These are phyloP conservation scores for Homalodisca vitripennis DNA, from an alignment of 1,140 invertebrate genomes.

Conservation along the genomic window DNA sequence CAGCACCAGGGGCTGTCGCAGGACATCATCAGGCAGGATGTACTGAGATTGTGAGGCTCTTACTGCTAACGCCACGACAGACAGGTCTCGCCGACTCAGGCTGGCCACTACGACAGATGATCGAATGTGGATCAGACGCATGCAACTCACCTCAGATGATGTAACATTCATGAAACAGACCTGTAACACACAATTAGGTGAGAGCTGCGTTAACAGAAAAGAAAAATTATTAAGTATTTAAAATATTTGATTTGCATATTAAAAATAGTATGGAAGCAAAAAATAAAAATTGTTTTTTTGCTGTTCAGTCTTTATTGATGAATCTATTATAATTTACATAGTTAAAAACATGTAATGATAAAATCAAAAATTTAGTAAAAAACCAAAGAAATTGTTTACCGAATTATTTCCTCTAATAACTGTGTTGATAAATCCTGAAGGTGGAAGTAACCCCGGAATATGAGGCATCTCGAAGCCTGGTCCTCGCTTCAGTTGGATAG, in stretches of 20 bases:
- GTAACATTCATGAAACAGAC: slow-evolving; percentile 52
- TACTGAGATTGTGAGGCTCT: slow-evolving; percentile 8
- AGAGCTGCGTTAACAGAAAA: no score
- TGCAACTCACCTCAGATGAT: slow-evolving; percentile 55
- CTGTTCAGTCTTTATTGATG: neutral
- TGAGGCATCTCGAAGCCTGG: slow-evolving; percentile 61
- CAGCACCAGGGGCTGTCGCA: slow-evolving; percentile 25
- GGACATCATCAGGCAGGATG: slow-evolving; percentile 21
- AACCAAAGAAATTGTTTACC: slow-evolving; percentile 45
- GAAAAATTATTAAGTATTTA: no score
- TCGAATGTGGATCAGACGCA: slow-evolving; percentile 53
- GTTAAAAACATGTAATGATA: no score
- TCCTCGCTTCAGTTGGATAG: slow-evolving; percentile 51
- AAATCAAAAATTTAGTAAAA: no score
- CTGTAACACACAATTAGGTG: slow-evolving; percentile 43
- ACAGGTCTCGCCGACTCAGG: slow-evolving; percentile 51
- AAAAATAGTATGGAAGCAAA: no score
- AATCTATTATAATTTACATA: no score
- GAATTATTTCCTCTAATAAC: slow-evolving; percentile 51
- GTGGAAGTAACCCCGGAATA: slow-evolving; percentile 56
- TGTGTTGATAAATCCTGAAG: slow-evolving; percentile 54
- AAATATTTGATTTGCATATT: no score
- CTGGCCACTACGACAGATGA: slow-evolving; percentile 58
- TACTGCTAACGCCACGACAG: slow-evolving; percentile 52
- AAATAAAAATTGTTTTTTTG: neutral